Evolutionary conservation across 2,888 invertebrate species (phyloP).

Genomic region (Acanthosoma haemorrhoidale): DNA sequence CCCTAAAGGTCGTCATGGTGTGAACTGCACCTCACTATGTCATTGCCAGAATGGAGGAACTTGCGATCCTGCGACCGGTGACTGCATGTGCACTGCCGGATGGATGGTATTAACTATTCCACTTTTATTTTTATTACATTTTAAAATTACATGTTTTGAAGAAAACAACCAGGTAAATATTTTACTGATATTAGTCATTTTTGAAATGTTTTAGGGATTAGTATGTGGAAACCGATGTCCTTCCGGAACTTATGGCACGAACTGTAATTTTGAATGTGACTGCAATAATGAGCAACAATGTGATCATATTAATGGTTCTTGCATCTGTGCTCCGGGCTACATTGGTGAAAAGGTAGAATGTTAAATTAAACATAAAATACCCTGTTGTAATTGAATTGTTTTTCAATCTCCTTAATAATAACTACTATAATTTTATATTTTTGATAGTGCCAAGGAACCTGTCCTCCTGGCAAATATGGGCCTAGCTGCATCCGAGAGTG

Average conservation of each 20-base stretch:
- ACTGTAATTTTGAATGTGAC: conserved; percentile 67
- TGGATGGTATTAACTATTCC: conserved; percentile 57
- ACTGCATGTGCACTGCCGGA: conserved; percentile 73
- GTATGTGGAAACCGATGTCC: conserved; percentile 67
- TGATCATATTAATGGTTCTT: conserved; percentile 69
- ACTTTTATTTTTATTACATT: too few species aligned
- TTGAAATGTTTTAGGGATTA: conserved; percentile 50
- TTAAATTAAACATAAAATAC: too few species aligned
- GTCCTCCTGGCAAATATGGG: conserved; percentile 68
- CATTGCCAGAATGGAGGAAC: conserved; percentile 76
- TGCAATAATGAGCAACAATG: conserved; percentile 78
- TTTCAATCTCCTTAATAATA: background rate
- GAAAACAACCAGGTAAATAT: background rate
- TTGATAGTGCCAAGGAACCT: conserved; percentile 64
- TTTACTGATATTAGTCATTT: too few species aligned
- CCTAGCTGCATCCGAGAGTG: conserved; percentile 65
- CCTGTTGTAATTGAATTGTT: background rate
- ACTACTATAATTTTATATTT: conserved; percentile 20
- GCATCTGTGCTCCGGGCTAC: conserved; percentile 71
- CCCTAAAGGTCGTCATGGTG: conserved; percentile 74
- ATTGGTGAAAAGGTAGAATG: conserved; percentile 54
- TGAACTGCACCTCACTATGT: conserved; percentile 70
- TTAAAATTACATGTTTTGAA: too few species aligned
- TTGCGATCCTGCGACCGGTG: conserved; percentile 80
- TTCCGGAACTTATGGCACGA: conserved; percentile 61